Percentiles rank a stretch among this genome's conserved stretches.
Conservation (phyloP, 2,888 invertebrate species). For the Eupsilia transversa region DNA sequence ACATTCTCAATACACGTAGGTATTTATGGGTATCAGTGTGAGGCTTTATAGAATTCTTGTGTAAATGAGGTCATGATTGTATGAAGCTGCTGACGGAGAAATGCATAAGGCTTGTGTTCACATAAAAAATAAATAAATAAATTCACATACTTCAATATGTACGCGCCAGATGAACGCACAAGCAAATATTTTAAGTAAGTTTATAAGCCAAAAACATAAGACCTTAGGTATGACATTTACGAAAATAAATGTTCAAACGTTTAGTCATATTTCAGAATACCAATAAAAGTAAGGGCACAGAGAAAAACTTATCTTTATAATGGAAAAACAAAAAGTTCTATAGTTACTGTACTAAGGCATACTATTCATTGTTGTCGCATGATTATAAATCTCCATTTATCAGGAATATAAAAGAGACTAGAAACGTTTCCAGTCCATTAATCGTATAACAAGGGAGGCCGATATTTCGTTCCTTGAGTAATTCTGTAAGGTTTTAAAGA, state of each 20-base stretch:
- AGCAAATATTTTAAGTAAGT: constrained; percentile 12
- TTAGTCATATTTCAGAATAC: constrained; percentile 32
- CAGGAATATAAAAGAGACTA: constrained; percentile 44
- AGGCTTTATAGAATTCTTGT: background rate
- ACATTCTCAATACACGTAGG: background rate
- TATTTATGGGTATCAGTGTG: background rate
- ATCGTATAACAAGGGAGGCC: constrained; percentile 49
- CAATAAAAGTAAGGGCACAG: constrained; percentile 30
- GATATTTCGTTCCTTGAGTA: constrained; percentile 47
- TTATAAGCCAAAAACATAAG: background rate
- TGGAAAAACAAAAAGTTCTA: constrained; percentile 19
- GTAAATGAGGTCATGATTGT: background rate
- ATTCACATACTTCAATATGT: background rate
- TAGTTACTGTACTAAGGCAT: constrained; percentile 18
- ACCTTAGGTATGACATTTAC: constrained; percentile 22
- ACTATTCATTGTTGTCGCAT: constrained; percentile 28
- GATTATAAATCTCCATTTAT: constrained; percentile 53
- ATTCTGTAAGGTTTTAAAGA: constrained; percentile 35
- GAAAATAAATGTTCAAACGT: constrained; percentile 22
- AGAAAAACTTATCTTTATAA: constrained; percentile 39
- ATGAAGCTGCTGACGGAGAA: background rate
- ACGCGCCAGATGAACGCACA: background rate
- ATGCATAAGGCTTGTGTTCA: background rate
- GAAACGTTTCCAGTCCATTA: constrained; percentile 51
- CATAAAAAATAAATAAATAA: no score